These are phyloP conservation scores for Solen grandis DNA, from an alignment of 1,140 invertebrate genomes.

Conservation along the genomic window DNA sequence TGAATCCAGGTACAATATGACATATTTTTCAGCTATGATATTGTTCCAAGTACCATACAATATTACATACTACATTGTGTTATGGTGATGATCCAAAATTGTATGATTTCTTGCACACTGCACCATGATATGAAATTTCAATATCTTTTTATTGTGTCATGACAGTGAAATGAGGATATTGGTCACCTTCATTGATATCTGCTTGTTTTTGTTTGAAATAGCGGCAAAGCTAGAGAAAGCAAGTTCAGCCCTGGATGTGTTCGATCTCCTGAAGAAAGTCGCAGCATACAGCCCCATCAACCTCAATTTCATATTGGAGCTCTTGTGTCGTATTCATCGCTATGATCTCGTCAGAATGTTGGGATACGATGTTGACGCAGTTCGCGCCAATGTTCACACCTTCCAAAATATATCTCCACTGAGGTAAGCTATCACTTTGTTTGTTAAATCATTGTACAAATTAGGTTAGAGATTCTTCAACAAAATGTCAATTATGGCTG, in stretches of 20 bases:
- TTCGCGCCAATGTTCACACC: neutral
- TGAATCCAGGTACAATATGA: neutral
- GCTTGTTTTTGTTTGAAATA: neutral
- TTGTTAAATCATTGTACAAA: too few species aligned
- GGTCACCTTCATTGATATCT: neutral
- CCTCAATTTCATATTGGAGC: conserved; percentile 25
- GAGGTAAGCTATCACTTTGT: too few species aligned
- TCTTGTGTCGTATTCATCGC: conserved; percentile 27
- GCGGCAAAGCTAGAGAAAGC: conserved; percentile 31
- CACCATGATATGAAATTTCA: neutral
- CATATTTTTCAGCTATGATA: neutral
- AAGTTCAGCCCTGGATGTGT: conserved; percentile 20
- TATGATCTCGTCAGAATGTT: conserved; percentile 33
- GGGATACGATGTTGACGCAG: neutral
- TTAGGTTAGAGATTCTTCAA: too few species aligned
- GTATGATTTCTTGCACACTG: neutral
- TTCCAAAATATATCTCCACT: conserved; percentile 18
- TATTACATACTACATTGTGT: neutral
- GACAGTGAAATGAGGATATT: neutral
- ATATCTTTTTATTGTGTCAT: neutral
- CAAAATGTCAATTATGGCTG: too few species aligned
- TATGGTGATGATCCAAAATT: neutral
- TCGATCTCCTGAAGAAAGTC: conserved; percentile 20
- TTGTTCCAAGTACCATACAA: neutral
- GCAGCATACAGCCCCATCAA: conserved; percentile 18